These are phyloP conservation scores for Malurus leucopterus DNA, from an alignment of 2,797 vertebrate genomes.

Conservation along the genomic window DNA sequence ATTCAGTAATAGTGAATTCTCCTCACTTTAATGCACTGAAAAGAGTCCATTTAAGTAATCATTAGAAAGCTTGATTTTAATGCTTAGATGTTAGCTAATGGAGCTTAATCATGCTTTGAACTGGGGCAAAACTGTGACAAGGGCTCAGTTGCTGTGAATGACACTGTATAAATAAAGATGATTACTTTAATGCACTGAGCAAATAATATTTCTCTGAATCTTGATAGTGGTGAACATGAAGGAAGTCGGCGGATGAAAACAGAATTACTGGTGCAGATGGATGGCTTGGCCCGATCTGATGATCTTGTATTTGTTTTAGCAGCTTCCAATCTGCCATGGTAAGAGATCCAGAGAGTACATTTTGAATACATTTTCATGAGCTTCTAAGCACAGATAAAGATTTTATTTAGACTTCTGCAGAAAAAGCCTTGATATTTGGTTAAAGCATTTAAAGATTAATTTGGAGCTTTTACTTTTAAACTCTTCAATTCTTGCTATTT, in stretches of 20 bases:
- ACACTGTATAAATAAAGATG: slow-evolving; percentile 22
- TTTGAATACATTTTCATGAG: slow-evolving; percentile 65
- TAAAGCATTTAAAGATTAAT: slow-evolving; percentile 70
- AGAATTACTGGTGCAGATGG: slow-evolving; percentile 95
- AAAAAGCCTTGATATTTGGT: slow-evolving; percentile 63
- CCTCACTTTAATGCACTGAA: slow-evolving; percentile 12
- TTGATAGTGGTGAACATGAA: slow-evolving; percentile 87
- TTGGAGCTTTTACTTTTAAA: slow-evolving; percentile 61
- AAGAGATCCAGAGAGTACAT: slow-evolving; percentile 56
- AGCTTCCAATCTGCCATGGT: slow-evolving; percentile 95
- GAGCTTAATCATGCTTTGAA: slow-evolving; percentile 53
- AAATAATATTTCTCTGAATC: slow-evolving; percentile 21
- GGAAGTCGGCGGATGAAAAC: slow-evolving; percentile 94
- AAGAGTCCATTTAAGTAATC: slow-evolving; percentile 41
- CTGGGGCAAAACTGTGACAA: neutral
- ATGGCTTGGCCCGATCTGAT: slow-evolving; percentile 87
- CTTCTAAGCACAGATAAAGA: slow-evolving; percentile 64
- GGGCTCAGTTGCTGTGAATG: slow-evolving; percentile 15
- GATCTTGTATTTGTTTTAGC: slow-evolving; percentile 95
- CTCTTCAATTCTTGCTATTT: slow-evolving; percentile 40
- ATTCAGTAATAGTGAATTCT: neutral
- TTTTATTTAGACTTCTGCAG: slow-evolving; percentile 42
- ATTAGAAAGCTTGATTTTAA: slow-evolving; percentile 47
- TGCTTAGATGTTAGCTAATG: slow-evolving; percentile 52
- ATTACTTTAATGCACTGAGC: neutral